phyloP scores from a whole-genome alignment of 1,140 invertebrate species.

The Diabrotica virgifera region DNA sequence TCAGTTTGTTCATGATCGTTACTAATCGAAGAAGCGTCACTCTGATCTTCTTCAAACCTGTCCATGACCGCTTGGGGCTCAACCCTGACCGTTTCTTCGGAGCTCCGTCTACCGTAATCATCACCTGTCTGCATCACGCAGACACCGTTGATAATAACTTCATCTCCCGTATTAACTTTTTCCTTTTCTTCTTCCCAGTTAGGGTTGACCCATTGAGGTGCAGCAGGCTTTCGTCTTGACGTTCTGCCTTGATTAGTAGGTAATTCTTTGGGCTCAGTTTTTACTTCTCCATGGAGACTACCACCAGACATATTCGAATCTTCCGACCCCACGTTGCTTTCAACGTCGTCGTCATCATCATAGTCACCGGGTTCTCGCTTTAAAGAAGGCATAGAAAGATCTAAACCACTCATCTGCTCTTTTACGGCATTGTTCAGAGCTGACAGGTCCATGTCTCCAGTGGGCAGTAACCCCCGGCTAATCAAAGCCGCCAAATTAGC shows the following conservation, averaged over 20 bases:
- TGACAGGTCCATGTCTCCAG: conserved; percentile 52
- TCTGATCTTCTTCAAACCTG: conserved; percentile 57
- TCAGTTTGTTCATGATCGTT: conserved; percentile 47
- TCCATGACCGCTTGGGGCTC: conserved; percentile 67
- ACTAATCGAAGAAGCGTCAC: conserved; percentile 54
- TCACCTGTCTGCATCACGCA: conserved; percentile 84
- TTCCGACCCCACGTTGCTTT: conserved; percentile 74
- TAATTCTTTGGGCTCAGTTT: conserved; percentile 58
- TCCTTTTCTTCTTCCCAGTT: conserved; percentile 77
- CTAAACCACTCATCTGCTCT: conserved; percentile 74
- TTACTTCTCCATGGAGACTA: conserved; percentile 47
- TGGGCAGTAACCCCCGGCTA: conserved; percentile 58
- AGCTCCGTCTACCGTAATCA: conserved; percentile 55
- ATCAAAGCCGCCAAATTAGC: conserved; percentile 70
- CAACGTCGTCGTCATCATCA: conserved; percentile 71
- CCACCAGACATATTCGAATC: conserved; percentile 60
- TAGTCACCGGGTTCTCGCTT: conserved; percentile 72
- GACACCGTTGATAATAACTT: conserved; percentile 88
- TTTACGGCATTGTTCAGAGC: conserved; percentile 62
- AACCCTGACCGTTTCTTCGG: conserved; percentile 67
- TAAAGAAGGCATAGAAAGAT: conserved; percentile 73
- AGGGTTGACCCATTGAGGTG: conserved; percentile 95
- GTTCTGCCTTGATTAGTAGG: conserved; percentile 55
- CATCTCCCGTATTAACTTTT: conserved; percentile 58
- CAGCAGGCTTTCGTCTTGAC: conserved; percentile 83